A percentile compares a stretch with the other conserved stretches of the same genome.
Conservation (phyloP, 2,797 vertebrate genomes). For the Catamblyrhynchus diadema region DNA sequence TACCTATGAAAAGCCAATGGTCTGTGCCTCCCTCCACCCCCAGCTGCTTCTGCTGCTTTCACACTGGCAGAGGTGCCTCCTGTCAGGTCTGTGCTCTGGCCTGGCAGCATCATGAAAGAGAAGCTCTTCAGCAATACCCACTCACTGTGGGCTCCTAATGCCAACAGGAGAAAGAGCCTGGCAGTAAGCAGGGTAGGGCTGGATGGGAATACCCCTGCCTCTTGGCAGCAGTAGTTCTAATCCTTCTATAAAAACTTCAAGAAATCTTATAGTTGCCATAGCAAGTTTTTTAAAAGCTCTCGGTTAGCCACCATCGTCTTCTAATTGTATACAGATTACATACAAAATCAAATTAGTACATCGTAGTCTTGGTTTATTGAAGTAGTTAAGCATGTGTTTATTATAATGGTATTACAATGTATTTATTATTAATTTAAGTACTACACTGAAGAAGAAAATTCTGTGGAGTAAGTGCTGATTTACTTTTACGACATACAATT, state of each 20-base stretch:
- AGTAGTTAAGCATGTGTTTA: background rate
- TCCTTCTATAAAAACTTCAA: background rate
- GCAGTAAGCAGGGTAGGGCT: background rate
- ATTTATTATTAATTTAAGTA: background rate
- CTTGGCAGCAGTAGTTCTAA: background rate
- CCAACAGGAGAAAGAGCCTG: background rate
- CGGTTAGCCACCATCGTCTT: background rate
- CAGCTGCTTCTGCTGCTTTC: background rate
- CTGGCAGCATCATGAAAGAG: background rate
- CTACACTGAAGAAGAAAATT: background rate
- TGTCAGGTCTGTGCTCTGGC: background rate
- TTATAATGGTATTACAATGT: background rate
- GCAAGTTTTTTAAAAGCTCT: background rate
- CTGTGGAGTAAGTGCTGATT: background rate
- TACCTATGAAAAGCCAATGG: background rate
- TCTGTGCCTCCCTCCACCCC: background rate
- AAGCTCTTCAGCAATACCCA: background rate
- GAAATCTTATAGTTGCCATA: background rate
- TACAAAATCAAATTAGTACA: background rate
- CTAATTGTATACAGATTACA: background rate
- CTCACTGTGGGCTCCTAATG: accelerated
- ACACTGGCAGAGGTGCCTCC: background rate
- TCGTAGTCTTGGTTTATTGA: background rate
- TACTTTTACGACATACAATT: background rate
- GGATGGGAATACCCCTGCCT: background rate